Conservation (phyloP, 2,113 vertebrate genomes). For the Lepus timidus region DNA sequence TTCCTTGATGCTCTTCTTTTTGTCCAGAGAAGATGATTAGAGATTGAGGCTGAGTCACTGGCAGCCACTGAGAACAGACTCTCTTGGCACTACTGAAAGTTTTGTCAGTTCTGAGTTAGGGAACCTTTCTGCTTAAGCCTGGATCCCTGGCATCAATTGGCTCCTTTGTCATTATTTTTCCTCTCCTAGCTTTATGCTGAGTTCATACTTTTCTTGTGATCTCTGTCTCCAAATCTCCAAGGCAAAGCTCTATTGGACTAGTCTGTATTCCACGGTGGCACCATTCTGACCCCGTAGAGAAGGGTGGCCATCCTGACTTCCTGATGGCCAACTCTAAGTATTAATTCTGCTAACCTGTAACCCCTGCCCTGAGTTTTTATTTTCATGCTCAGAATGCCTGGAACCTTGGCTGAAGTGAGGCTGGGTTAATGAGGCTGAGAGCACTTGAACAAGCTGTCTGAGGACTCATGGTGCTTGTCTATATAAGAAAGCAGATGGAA, state of each 20-base stretch:
- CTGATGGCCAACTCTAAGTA: neutral
- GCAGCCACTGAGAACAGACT: neutral
- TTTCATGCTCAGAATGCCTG: neutral
- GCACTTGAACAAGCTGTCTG: neutral
- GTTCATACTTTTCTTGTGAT: neutral
- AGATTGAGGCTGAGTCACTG: neutral
- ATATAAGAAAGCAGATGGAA: conserved; percentile 20
- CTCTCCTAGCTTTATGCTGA: neutral
- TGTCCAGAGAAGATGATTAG: neutral
- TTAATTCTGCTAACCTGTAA: conserved; percentile 6
- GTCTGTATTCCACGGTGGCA: neutral
- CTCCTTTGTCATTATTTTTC: neutral
- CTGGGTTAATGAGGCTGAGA: neutral
- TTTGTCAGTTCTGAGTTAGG: neutral
- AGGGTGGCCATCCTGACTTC: neutral
- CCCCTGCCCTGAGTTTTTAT: neutral
- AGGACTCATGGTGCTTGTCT: neutral
- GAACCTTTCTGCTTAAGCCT: neutral
- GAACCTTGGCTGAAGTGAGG: neutral
- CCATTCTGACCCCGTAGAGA: neutral
- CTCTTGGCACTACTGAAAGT: neutral
- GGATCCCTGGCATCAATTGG: neutral
- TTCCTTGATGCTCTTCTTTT: neutral
- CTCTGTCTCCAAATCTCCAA: neutral
- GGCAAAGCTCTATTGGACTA: neutral